Evolutionary conservation across 2,797 vertebrate genomes (phyloP).

Genomic region (Cyprinella venusta): DNA sequence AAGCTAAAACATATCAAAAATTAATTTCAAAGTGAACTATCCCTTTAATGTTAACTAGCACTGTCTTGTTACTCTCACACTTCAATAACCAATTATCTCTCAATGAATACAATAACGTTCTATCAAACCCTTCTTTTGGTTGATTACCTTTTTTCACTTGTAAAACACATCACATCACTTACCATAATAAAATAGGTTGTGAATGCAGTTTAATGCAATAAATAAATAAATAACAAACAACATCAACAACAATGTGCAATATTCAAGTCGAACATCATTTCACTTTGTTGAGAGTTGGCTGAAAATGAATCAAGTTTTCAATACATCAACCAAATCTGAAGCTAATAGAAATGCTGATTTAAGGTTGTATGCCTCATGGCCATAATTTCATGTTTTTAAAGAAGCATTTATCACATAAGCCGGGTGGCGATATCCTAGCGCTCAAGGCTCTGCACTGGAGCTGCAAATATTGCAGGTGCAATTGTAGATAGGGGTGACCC

Average conservation of each 20-base stretch:
- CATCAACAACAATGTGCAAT: background rate
- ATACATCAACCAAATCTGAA: slow-evolving; percentile 33
- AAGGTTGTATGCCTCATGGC: slow-evolving; percentile 8
- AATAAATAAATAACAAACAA: background rate
- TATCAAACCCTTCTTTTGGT: background rate
- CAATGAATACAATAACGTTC: background rate
- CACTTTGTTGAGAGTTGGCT: slow-evolving; percentile 25
- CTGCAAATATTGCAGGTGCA: slow-evolving; percentile 38
- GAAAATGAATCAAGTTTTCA: slow-evolving; percentile 27
- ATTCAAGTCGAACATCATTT: slow-evolving; percentile 22
- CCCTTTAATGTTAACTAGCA: background rate
- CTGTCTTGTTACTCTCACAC: background rate
- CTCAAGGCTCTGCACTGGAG: slow-evolving; percentile 23
- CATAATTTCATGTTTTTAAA: slow-evolving; percentile 45
- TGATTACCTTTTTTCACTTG: background rate
- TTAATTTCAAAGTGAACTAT: too few relatives aligned
- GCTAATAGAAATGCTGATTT: slow-evolving; percentile 43
- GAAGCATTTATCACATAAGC: slow-evolving; percentile 37
- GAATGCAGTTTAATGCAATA: background rate
- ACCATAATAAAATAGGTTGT: background rate
- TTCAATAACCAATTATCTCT: background rate
- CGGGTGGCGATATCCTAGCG: slow-evolving; percentile 24
- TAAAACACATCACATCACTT: too few relatives aligned
- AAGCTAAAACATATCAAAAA: too few relatives aligned
- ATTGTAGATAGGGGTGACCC: slow-evolving; percentile 31